phyloP scores from a whole-genome alignment of 2,113 vertebrate species.

The Bolborhynchus lineola region DNA sequence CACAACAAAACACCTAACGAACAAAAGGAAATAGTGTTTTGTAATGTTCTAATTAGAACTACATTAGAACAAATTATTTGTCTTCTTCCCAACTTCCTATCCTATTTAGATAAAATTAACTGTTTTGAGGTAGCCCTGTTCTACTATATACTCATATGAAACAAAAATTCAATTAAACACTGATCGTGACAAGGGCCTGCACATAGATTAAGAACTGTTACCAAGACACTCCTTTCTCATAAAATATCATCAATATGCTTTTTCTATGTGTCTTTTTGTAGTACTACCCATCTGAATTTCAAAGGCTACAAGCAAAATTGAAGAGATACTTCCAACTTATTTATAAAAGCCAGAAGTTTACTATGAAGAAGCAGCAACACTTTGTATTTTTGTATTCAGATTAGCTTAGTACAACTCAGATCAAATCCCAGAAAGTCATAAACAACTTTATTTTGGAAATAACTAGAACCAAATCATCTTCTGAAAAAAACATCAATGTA shows the following conservation, averaged over 20 bases:
- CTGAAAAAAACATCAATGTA: not conserved
- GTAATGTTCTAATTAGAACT: not conserved
- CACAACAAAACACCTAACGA: not conserved
- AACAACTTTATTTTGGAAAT: not conserved
- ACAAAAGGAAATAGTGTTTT: not conserved
- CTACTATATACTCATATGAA: not conserved
- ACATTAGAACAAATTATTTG: not conserved
- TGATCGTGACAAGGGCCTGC: rapidly evolving
- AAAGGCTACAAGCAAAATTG: not conserved
- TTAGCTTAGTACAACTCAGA: not conserved
- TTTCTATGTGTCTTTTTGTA: not conserved
- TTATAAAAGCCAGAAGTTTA: not conserved
- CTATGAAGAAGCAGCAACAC: not conserved
- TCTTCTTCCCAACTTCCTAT: not conserved
- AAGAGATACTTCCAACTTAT: not conserved
- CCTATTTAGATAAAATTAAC: not conserved
- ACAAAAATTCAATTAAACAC: not conserved
- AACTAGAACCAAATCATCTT: not conserved
- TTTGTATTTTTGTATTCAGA: not conserved
- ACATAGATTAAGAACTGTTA: not conserved
- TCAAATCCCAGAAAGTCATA: not conserved
- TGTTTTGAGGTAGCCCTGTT: not conserved
- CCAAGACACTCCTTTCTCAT: not conserved
- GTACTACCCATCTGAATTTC: not conserved
- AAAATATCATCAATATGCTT: not conserved